Conservation (phyloP, 2,888 invertebrate genomes). For the Stramonita haemastoma region DNA sequence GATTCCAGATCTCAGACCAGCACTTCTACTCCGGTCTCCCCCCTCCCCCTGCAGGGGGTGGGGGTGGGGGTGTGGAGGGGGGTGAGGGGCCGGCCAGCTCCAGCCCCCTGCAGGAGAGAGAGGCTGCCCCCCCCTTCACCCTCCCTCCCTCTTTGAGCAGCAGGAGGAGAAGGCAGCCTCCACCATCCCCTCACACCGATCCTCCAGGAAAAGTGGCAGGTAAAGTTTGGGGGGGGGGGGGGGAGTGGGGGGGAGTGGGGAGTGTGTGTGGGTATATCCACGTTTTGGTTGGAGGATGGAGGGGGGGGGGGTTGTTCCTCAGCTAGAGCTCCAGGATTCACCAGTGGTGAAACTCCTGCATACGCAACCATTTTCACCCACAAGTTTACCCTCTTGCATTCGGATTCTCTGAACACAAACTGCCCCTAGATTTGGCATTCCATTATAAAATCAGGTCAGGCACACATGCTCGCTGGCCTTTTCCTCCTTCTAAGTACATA, state of each 20-base stretch:
- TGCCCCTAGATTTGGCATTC: too few relatives aligned
- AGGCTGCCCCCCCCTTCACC: neutral
- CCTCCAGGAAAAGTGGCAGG: neutral
- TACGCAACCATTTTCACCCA: too few relatives aligned
- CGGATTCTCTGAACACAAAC: too few relatives aligned
- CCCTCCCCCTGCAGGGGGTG: neutral
- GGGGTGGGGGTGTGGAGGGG: neutral
- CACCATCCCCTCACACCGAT: neutral
- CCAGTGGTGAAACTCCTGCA: too few relatives aligned
- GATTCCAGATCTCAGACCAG: slow-evolving; percentile 41
- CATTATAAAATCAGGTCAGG: too few relatives aligned
- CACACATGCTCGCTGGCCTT: too few relatives aligned
- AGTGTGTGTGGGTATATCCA: neutral
- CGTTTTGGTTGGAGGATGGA: too few relatives aligned
- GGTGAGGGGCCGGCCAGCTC: neutral
- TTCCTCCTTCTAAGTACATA: too few relatives aligned
- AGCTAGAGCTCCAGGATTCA: too few relatives aligned
- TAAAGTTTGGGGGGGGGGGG: neutral
- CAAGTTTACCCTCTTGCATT: too few relatives aligned
- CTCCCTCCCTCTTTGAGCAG: slow-evolving; percentile 4
- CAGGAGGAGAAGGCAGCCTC: neutral
- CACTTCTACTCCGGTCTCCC: slow-evolving; percentile 28
- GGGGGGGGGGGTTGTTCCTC: too few relatives aligned
- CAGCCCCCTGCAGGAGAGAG: neutral
- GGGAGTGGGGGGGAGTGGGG: neutral